Evolutionary conservation across 2,113 vertebrate species (phyloP), one percentile per base, ranked within the genome.

Genomic region (Tachysurus fulvidraco): DNA sequence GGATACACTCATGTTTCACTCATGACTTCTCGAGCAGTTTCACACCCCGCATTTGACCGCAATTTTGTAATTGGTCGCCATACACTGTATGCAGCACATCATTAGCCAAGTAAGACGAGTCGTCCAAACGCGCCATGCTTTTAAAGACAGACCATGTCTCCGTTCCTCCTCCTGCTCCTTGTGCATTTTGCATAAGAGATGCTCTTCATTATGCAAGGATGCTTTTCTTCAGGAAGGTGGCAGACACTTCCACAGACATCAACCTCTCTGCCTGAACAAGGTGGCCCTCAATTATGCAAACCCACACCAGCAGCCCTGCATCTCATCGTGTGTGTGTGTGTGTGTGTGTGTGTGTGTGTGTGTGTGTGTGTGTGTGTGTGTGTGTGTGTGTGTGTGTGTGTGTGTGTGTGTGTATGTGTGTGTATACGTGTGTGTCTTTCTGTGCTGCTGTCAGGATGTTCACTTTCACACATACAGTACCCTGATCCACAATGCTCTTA

Each of bases 141-240:
- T 55, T 69, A n/a, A 86, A 80, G 50, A 41, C 80, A n/a, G 14
- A 55, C 11, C 50, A 71, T 17, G 30, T 57, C 73, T 36, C 67
- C 25, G n/a, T 59, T 54, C 84, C 44, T 79, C n/a, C 25, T 71
- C 69, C 91, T 88, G 93, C 90, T 93, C 93, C 93, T 95, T 91
- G 90, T 95, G 93, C 94, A 95, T 95, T 95, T 95, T 94, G 93
- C 94, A 95, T 95, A 93, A 92, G 92, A 94, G 92, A 94, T 93
- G 93, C 92, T 93, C 93, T 95, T 95, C 94, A 96, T 95, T 95
- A 95, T 95, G 95, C 93, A 95, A 93, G 93, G 92, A 92, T 93
- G 89, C 91, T 93, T 93, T 94, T 94, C 92, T 93, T 71, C 81
- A 91, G 91, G 94, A 93, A 93, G 92, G 93, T 90, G 91, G 91